These are phyloP conservation scores for Bombyx mori DNA, from an alignment of 1,140 invertebrate genomes.

Conservation along the genomic window DNA sequence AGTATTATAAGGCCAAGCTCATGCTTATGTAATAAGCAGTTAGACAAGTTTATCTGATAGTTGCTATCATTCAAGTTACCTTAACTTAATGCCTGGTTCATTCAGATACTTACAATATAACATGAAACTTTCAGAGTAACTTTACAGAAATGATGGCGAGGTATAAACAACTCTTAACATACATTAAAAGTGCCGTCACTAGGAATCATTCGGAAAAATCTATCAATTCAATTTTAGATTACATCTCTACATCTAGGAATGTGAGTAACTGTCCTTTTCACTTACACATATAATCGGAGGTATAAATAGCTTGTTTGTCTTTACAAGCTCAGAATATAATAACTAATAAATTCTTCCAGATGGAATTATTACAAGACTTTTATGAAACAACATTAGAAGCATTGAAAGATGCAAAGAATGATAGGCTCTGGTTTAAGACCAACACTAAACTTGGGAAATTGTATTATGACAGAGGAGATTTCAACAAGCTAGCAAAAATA, in stretches of 20 bases:
- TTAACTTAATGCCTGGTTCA: too few relatives aligned
- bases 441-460: constrained; percentile 99
- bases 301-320: not conserved
- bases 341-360: constrained; percentile 73
- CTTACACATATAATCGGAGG: not conserved
- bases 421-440: constrained; percentile 99
- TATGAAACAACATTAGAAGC: constrained; percentile 99
- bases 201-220: constrained; percentile 99
- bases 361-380: constrained; percentile 99
- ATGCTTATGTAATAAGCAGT: too few relatives aligned
- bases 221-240: constrained; percentile 99
- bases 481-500: constrained; percentile 95
- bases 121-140: constrained; percentile 79
- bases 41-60: too few relatives aligned
- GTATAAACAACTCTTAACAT: constrained; percentile 97
- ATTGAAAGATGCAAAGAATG: constrained; percentile 98
- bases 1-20: too few relatives aligned
- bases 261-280: constrained; percentile 71
- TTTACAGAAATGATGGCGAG: constrained; percentile 97
- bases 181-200: constrained; percentile 99
- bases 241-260: constrained; percentile 99
- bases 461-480: constrained; percentile 97
- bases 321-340: not conserved
- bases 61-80: too few relatives aligned
- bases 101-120: too few relatives aligned